phyloP scores from a whole-genome alignment of 2,113 vertebrate genomes.

The Stegostoma tigrinum region DNA sequence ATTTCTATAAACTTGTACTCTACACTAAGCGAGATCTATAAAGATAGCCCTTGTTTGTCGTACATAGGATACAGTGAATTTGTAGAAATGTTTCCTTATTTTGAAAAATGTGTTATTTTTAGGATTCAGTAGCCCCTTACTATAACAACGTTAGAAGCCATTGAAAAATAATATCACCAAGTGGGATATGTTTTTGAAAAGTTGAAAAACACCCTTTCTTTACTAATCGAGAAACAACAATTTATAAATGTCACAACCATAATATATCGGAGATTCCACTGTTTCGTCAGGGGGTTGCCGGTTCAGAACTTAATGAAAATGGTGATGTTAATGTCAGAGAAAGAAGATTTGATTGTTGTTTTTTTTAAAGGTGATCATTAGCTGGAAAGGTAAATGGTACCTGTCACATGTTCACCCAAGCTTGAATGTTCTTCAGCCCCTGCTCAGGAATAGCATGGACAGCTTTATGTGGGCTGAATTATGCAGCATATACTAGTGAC shows the following conservation, averaged over 20 bases:
- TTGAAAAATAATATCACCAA: background rate
- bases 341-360: background rate
- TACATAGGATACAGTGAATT: background rate
- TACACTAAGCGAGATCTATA: background rate
- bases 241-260: background rate
- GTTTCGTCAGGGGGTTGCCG: background rate
- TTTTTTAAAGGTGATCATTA: background rate
- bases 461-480: background rate
- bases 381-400: background rate
- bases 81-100: background rate
- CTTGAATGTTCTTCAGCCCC: background rate
- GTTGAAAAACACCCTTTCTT: background rate
- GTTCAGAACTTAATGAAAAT: background rate
- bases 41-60: background rate
- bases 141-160: background rate
- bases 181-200: background rate
- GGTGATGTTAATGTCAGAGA: background rate
- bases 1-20: background rate
- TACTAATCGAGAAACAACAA: background rate
- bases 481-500: background rate
- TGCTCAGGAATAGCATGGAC: background rate
- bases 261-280: background rate
- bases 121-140: background rate
- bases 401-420: background rate
- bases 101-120: background rate